These are phyloP conservation scores for Hartigia nigra DNA, from an alignment of 2,888 invertebrate species.

Conservation along the genomic window DNA sequence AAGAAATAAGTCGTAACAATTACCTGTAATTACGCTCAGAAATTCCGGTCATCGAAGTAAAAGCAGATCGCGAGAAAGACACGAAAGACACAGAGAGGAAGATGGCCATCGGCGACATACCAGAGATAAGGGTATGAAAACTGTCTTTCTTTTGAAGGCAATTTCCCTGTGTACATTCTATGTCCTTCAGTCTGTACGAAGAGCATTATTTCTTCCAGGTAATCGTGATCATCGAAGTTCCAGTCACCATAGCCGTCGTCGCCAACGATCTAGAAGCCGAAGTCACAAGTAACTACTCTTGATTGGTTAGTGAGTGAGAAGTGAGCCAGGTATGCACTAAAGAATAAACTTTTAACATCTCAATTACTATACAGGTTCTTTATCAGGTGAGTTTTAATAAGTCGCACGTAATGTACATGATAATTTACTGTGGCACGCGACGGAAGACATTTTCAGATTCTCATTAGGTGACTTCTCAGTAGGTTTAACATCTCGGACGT, in stretches of 20 bases:
- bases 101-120: conserved; percentile 60
- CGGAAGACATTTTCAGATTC: neutral
- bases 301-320: conserved; percentile 67
- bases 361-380: conserved; percentile 65
- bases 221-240: conserved; percentile 61
- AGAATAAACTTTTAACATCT: conserved; percentile 62
- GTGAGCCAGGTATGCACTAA: conserved; percentile 65
- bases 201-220: conserved; percentile 36
- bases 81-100: conserved; percentile 61
- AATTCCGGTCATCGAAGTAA: conserved; percentile 59
- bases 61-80: conserved; percentile 60
- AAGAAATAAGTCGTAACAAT: neutral
- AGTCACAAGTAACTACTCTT: conserved; percentile 66
- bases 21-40: conserved; percentile 34
- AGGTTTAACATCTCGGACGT: neutral
- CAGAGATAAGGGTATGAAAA: conserved; percentile 60
- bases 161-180: neutral
- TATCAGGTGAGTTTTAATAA: conserved; percentile 64
- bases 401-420: conserved; percentile 60
- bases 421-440: conserved; percentile 45
- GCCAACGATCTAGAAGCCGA: conserved; percentile 64
- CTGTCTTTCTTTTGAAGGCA: neutral
- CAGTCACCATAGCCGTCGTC: conserved; percentile 60
- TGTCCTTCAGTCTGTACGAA: neutral
- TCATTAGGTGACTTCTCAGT: neutral